Percentiles rank a stretch among this genome's conserved stretches.
phyloP scores from a whole-genome alignment of 2,113 vertebrate species.

The Mellivora capensis region DNA sequence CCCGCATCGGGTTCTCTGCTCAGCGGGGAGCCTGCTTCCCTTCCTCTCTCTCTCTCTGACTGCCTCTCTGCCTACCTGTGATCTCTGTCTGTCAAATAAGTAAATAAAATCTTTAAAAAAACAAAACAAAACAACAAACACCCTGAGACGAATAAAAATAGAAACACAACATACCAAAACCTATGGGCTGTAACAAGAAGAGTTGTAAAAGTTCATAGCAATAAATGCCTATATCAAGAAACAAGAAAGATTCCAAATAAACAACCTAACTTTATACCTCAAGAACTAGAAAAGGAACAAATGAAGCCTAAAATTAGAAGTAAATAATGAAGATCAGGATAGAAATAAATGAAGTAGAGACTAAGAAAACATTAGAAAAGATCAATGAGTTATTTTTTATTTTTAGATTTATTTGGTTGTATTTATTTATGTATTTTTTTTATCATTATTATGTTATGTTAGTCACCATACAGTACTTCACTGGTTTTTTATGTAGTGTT shows the following conservation, averaged over 20 bases:
- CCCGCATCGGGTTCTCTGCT: no score
- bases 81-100: no score
- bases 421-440: no score
- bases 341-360: background rate
- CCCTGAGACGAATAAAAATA: background rate
- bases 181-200: background rate
- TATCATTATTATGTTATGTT: no score
- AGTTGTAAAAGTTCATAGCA: background rate
- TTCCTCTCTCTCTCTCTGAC: no score
- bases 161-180: background rate
- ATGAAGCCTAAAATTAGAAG: background rate
- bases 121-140: no score
- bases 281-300: background rate
- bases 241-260: background rate
- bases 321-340: background rate
- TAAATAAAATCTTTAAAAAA: no score
- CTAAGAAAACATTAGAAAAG: background rate
- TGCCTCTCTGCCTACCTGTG: no score
- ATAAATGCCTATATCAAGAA: background rate
- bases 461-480: no score
- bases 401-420: no score
- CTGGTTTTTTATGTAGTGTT: no score
- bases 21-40: no score
- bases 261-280: background rate
- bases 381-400: background rate